Percentiles rank a stretch among this genome's conserved stretches.
Conservation (phyloP, 2,113 vertebrate genomes). For the Sceloporus tristichus region DNA sequence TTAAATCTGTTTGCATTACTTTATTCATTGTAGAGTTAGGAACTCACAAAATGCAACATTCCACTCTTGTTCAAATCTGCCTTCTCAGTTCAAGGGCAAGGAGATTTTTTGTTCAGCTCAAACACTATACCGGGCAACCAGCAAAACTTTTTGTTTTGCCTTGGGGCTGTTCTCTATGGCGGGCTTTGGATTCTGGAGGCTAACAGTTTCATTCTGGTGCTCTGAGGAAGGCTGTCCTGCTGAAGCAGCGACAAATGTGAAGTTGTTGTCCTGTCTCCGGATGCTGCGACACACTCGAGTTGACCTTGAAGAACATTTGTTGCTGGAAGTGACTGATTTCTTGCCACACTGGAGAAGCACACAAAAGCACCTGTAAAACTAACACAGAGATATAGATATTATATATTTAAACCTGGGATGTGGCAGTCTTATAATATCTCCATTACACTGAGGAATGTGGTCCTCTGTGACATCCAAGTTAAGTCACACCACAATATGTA, state of each 20-base stretch:
- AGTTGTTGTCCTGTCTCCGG: conserved; percentile 53
- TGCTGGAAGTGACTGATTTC: conserved; percentile 61
- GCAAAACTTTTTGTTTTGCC: conserved; percentile 60
- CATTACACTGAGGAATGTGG: background rate
- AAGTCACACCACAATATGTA: background rate
- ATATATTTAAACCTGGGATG: background rate
- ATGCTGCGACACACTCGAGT: conserved; percentile 57
- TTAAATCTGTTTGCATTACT: background rate
- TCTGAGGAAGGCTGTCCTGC: conserved; percentile 48
- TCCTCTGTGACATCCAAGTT: background rate
- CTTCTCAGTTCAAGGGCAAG: rapidly evolving
- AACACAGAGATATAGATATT: conserved; percentile 26
- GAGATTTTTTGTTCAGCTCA: conserved; percentile 7
- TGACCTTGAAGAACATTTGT: conserved; percentile 74
- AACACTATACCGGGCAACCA: conserved; percentile 62
- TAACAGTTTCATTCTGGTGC: conserved; percentile 50
- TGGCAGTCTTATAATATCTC: too few species aligned
- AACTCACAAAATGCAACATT: rapidly evolving
- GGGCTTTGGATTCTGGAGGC: conserved; percentile 33
- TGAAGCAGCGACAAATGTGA: conserved; percentile 73
- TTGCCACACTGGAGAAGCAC: conserved; percentile 74
- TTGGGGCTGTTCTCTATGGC: background rate
- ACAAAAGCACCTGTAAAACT: conserved; percentile 87
- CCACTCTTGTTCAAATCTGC: background rate
- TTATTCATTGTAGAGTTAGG: background rate